A percentile compares a stretch with the other conserved stretches of the same genome.
Conservation (phyloP, 2,113 vertebrate species). For the Uria lomvia region DNA sequence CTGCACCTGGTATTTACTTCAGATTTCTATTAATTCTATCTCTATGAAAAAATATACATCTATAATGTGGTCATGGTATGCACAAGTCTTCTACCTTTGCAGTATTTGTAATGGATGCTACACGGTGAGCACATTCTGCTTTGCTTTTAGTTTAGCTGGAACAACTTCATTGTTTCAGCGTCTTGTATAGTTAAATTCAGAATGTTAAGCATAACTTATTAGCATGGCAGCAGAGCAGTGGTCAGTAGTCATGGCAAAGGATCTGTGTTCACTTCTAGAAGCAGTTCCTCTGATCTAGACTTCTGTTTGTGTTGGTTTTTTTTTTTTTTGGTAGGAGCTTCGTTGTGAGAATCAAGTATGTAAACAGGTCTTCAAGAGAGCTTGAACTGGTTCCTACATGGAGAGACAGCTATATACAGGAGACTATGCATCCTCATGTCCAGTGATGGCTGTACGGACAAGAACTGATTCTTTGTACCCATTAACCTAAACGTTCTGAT, state of each 20-base stretch:
- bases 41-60: neutral
- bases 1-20: constrained; percentile 80
- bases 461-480: neutral
- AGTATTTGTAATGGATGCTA: neutral
- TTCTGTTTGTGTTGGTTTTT: neutral
- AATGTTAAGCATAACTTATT: neutral
- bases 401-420: neutral
- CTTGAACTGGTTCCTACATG: neutral
- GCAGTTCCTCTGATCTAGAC: neutral
- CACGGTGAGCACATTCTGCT: neutral
- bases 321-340: constrained; percentile 76
- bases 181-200: neutral
- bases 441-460: neutral
- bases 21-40: neutral
- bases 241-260: neutral
- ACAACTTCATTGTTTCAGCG: neutral
- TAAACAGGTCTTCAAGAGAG: constrained; percentile 82
- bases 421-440: neutral
- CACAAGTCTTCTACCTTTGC: neutral
- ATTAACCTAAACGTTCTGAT: neutral
- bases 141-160: neutral
- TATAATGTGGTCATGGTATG: neutral
- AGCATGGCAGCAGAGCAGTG: neutral
- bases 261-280: neutral
- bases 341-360: constrained; percentile 84